phyloP scores from a whole-genome alignment of 2,797 vertebrate genomes.

The Eutrigla gurnardus region DNA sequence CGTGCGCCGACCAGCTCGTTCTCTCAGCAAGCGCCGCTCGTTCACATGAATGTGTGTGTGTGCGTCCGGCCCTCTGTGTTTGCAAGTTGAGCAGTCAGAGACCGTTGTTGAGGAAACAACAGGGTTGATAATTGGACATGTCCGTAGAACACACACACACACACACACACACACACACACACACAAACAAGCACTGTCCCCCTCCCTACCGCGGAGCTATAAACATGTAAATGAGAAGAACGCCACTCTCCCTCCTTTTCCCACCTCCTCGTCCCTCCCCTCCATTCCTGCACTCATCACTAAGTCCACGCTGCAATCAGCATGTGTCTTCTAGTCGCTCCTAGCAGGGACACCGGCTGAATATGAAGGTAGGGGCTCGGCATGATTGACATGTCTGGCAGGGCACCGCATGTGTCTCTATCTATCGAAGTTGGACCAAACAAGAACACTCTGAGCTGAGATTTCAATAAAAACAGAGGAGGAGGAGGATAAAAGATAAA shows the following conservation, averaged over 20 bases:
- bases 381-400: constrained; percentile 55
- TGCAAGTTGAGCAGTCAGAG: constrained; percentile 56
- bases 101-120: constrained; percentile 73
- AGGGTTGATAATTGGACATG: constrained; percentile 84
- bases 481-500: neutral
- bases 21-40: constrained; percentile 60
- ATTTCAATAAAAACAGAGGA: neutral
- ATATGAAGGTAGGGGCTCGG: constrained; percentile 57
- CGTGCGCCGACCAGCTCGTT: constrained; percentile 52
- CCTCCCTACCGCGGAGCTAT: constrained; percentile 77
- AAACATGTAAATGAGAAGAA: constrained; percentile 85
- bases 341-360: constrained; percentile 52
- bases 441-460: neutral
- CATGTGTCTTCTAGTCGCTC: constrained; percentile 46
- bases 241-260: constrained; percentile 45
- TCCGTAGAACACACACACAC: constrained; percentile 62
- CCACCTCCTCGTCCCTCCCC: constrained; percentile 44
- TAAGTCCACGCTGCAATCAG: constrained; percentile 52
- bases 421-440: constrained; percentile 30
- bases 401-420: constrained; percentile 31
- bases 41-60: constrained; percentile 16
- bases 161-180: constrained; percentile 2
- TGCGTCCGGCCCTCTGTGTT: constrained; percentile 33
- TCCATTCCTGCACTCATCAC: constrained; percentile 69
- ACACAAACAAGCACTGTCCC: constrained; percentile 57